Evolutionary conservation across 2,888 invertebrate genomes (phyloP).

Genomic region (Cephus runcator): DNA sequence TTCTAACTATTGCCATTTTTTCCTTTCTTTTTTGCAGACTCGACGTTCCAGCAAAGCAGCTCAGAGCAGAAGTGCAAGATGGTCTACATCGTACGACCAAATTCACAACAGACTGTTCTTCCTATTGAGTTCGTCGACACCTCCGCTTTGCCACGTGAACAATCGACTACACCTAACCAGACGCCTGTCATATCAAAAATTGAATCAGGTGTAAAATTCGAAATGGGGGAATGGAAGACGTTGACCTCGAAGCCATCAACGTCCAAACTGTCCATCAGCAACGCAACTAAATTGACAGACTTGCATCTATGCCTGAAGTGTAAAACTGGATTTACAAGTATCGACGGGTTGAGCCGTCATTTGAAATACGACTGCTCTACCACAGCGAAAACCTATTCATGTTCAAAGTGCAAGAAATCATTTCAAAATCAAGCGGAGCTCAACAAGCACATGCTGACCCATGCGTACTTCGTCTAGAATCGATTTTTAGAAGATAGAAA

Average conservation of each 20-base stretch:
- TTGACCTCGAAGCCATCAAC: neutral
- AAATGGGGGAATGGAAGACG: neutral
- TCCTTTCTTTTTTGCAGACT: no score
- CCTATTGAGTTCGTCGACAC: neutral
- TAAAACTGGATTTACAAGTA: conserved; percentile 2
- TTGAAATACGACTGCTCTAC: neutral
- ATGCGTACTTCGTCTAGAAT: neutral
- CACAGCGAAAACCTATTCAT: neutral
- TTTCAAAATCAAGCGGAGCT: neutral
- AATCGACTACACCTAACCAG: neutral
- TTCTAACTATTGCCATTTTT: no score
- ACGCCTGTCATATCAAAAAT: neutral
- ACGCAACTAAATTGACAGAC: neutral
- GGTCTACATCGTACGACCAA: neutral
- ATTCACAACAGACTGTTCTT: neutral
- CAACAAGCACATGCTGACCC: conserved; percentile 5
- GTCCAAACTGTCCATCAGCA: neutral
- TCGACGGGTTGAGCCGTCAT: neutral
- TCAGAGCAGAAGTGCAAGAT: neutral
- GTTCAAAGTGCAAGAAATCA: neutral
- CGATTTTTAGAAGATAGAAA: no score
- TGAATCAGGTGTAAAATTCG: neutral
- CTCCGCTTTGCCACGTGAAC: neutral
- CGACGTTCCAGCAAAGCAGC: no score
- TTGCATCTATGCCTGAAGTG: neutral